Conservation (phyloP, 2,797 vertebrate species). For the Somateria mollissima region DNA sequence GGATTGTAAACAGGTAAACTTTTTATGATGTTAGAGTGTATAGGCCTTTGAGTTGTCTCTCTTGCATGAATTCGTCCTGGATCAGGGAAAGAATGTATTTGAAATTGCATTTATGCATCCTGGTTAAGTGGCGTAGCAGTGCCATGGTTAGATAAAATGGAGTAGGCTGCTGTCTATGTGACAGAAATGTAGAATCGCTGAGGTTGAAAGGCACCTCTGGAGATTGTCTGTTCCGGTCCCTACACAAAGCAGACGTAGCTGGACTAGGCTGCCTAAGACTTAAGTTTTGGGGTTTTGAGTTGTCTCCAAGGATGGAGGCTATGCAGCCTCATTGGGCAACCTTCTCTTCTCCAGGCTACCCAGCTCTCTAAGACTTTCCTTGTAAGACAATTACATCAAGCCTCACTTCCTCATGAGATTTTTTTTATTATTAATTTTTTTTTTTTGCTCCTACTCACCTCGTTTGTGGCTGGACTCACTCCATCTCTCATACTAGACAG, state of each 20-base stretch:
- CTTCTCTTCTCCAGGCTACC: background rate
- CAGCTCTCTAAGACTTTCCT: background rate
- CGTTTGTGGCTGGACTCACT: background rate
- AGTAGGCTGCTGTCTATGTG: background rate
- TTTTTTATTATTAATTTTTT: too few relatives aligned
- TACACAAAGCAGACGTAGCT: background rate
- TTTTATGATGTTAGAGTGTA: background rate
- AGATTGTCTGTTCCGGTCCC: background rate
- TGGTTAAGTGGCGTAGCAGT: background rate
- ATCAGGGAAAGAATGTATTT: background rate
- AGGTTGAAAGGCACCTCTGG: background rate
- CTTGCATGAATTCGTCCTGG: background rate
- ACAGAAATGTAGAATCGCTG: background rate
- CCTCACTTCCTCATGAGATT: too few relatives aligned
- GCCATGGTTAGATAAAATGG: background rate
- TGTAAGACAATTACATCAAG: background rate
- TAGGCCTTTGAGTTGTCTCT: background rate
- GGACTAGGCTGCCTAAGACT: background rate
- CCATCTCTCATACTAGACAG: background rate
- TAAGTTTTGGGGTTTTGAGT: background rate
- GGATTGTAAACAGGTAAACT: constrained; percentile 78
- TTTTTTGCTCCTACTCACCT: background rate
- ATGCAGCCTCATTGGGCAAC: accelerated
- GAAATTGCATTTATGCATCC: background rate
- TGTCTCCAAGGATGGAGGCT: background rate